phyloP scores from a whole-genome alignment of 2,113 vertebrate genomes.

The Neomonachus schauinslandi region DNA sequence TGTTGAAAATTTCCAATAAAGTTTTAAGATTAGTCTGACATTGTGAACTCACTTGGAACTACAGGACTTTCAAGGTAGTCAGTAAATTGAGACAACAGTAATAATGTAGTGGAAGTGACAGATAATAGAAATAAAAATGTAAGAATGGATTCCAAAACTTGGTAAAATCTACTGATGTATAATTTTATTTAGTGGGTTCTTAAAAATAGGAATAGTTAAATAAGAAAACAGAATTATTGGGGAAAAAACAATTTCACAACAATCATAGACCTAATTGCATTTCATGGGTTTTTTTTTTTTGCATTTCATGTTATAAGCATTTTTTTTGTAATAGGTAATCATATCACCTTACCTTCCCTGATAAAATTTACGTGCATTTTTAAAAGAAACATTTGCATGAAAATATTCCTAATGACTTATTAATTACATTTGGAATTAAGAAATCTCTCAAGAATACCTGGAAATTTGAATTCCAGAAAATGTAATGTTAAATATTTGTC shows the following conservation, averaged over 20 bases:
- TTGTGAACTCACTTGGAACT: not conserved
- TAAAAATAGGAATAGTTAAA: not conserved
- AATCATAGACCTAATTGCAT: not conserved
- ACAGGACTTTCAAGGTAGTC: not conserved
- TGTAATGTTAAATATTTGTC: conserved; percentile 16
- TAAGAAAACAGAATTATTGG: not conserved
- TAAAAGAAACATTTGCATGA: not conserved
- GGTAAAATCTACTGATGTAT: not conserved
- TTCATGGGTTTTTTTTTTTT: not conserved
- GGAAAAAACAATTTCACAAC: not conserved
- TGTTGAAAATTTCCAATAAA: conserved; percentile 8
- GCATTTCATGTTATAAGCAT: not conserved
- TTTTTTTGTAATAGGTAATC: not conserved
- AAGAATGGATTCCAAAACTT: not conserved
- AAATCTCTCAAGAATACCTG: not conserved
- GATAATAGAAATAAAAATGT: not conserved
- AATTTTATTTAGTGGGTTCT: not conserved
- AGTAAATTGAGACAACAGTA: not conserved
- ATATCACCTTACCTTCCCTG: not conserved
- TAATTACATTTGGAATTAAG: not conserved
- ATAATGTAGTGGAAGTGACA: not conserved
- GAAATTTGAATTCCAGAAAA: not conserved
- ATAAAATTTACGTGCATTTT: not conserved
- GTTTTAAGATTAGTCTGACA: not conserved
- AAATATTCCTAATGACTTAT: not conserved